Evolutionary conservation across 2,797 vertebrate species (phyloP).

Genomic region (Masticophis lateralis): DNA sequence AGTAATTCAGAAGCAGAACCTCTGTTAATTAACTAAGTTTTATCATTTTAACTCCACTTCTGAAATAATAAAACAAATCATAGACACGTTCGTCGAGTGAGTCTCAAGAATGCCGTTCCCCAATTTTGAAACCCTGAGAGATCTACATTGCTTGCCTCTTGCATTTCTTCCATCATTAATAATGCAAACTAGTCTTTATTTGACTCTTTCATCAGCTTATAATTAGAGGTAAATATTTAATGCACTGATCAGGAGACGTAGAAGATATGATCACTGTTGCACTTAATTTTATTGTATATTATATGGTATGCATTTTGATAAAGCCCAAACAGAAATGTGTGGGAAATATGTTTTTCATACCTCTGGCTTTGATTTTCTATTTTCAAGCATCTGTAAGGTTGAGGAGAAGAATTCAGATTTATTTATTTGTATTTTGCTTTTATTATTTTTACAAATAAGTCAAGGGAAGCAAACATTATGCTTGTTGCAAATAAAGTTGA

Average conservation of each 20-base stretch:
- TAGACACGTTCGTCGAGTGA: slow-evolving; percentile 6
- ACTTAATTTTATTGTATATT: not conserved
- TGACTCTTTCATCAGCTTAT: slow-evolving; percentile 57
- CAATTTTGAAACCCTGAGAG: slow-evolving; percentile 58
- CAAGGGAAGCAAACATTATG: not conserved
- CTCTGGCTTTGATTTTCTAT: not conserved
- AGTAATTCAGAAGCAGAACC: slow-evolving; percentile 63
- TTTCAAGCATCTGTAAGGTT: not conserved
- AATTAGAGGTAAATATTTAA: slow-evolving; percentile 74
- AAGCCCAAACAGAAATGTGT: no score
- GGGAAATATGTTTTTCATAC: not conserved
- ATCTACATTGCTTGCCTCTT: slow-evolving; percentile 26
- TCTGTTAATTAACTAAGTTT: slow-evolving; percentile 69
- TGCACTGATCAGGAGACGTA: slow-evolving; percentile 60
- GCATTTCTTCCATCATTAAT: slow-evolving; percentile 68
- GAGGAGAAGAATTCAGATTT: not conserved
- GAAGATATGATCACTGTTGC: slow-evolving; percentile 49
- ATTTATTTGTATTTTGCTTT: not conserved
- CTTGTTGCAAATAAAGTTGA: not conserved
- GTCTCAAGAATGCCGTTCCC: slow-evolving; percentile 55
- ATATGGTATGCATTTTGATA: not conserved
- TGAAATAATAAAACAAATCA: slow-evolving; percentile 54
- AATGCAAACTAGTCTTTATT: slow-evolving; percentile 71
- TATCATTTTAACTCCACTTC: slow-evolving; percentile 65
- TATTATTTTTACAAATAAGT: not conserved